A percentile compares a stretch with the other conserved stretches of the same genome.
Conservation (phyloP, 2,113 vertebrate genomes). For the Hippocampus abdominalis region DNA sequence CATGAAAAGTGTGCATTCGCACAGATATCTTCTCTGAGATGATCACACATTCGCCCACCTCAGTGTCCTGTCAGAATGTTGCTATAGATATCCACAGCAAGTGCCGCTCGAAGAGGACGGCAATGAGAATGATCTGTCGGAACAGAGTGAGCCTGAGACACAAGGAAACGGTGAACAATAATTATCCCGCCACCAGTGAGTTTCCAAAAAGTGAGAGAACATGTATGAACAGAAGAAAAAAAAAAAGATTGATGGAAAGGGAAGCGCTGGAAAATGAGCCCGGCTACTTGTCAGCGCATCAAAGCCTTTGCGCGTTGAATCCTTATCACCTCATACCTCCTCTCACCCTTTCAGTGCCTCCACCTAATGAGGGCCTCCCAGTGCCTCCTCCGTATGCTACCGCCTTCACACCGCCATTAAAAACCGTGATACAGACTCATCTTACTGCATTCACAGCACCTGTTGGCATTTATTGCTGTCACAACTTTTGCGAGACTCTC, state of each 20-base stretch:
- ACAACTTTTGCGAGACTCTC: conserved; percentile 34
- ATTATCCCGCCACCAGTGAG: conserved; percentile 42
- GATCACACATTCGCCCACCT: conserved; percentile 69
- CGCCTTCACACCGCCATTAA: conserved; percentile 42
- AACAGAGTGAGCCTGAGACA: conserved; percentile 19
- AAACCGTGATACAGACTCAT: conserved; percentile 44
- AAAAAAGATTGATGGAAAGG: conserved; percentile 37
- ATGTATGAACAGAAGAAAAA: conserved; percentile 33
- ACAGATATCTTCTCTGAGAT: conserved; percentile 37
- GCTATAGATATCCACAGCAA: conserved; percentile 70
- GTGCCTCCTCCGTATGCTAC: conserved; percentile 34
- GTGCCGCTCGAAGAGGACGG: conserved; percentile 44
- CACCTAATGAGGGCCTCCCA: conserved; percentile 66
- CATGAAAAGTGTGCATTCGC: conserved; percentile 24
- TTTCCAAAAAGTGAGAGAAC: conserved; percentile 46
- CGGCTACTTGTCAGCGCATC: conserved; percentile 62
- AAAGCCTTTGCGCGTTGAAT: conserved; percentile 53
- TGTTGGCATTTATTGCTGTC: conserved; percentile 40
- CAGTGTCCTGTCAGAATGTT: conserved; percentile 67
- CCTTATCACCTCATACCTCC: conserved; percentile 47
- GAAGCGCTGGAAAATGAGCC: conserved; percentile 52
- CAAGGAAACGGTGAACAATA: conserved; percentile 35
- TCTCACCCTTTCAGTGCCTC: conserved; percentile 58
- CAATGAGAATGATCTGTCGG: conserved; percentile 20
- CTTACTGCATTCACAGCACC: conserved; percentile 38